Conservation (phyloP, 2,888 invertebrate species). For the Dasysyrphus tricinctus region DNA sequence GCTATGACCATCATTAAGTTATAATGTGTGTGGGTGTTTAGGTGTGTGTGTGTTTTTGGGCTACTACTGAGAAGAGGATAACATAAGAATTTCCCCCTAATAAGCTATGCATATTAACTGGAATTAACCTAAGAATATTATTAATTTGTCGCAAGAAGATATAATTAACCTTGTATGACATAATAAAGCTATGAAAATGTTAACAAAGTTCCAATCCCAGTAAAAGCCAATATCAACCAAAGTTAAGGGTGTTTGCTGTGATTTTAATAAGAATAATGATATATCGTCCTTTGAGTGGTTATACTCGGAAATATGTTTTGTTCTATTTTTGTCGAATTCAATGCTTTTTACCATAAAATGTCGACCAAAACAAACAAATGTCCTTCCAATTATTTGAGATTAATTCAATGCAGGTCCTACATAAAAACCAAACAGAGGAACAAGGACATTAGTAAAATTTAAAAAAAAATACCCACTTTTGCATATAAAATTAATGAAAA, state of each 20-base stretch:
- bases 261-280: neutral
- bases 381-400: no score
- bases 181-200: conserved; percentile 6
- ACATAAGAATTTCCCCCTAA: conserved; percentile 13
- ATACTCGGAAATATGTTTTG: no score
- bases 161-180: conserved; percentile 13
- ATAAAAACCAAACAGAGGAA: neutral
- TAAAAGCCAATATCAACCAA: neutral
- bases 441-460: conserved; percentile 8
- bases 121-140: conserved; percentile 41
- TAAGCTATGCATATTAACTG: conserved; percentile 56
- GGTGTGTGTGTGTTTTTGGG: neutral
- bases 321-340: no score
- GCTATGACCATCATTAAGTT: neutral
- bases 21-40: neutral
- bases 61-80: neutral
- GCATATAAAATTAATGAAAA: conserved; percentile 11
- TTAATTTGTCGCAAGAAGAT: neutral
- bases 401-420: neutral
- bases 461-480: neutral
- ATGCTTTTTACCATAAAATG: no score
- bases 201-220: neutral
- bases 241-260: neutral
- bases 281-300: neutral
- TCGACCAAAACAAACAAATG: no score